A percentile compares a stretch with the other conserved stretches of the same genome.
These are phyloP conservation scores for Silurus meridionalis DNA, from an alignment of 2,113 vertebrate species.

Conservation along the genomic window DNA sequence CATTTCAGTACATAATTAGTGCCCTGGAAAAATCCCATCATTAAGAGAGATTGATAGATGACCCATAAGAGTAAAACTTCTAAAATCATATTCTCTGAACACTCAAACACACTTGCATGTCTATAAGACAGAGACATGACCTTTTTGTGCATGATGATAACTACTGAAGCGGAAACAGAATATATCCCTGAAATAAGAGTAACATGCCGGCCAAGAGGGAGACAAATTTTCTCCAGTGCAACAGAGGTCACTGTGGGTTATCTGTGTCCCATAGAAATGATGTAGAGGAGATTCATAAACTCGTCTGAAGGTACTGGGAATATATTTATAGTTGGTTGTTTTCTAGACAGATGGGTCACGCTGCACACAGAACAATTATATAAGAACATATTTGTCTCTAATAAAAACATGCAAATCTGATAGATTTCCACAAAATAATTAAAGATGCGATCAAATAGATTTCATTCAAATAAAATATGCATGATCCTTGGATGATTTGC, in stretches of 20 bases:
- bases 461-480: neutral
- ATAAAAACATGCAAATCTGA: neutral
- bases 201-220: neutral
- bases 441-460: neutral
- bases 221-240: constrained; percentile 37
- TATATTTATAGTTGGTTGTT: constrained; percentile 1
- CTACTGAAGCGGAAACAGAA: neutral
- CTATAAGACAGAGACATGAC: neutral
- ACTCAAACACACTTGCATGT: neutral
- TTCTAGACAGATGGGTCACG: constrained; percentile 16
- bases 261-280: constrained; percentile 18
- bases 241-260: constrained; percentile 48
- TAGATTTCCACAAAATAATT: neutral
- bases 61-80: constrained; percentile 17
- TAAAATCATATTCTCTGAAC: neutral
- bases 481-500: neutral
- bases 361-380: neutral
- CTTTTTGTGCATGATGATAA: neutral
- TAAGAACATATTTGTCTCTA: neutral
- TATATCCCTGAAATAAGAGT: neutral
- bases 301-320: neutral
- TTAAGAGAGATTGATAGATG: constrained; percentile 6
- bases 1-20: constrained; percentile 30
- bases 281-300: constrained; percentile 13
- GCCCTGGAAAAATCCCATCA: constrained; percentile 30